These are phyloP conservation scores for Phylloscopus trochilus DNA, from an alignment of 2,113 vertebrate genomes.

Conservation along the genomic window DNA sequence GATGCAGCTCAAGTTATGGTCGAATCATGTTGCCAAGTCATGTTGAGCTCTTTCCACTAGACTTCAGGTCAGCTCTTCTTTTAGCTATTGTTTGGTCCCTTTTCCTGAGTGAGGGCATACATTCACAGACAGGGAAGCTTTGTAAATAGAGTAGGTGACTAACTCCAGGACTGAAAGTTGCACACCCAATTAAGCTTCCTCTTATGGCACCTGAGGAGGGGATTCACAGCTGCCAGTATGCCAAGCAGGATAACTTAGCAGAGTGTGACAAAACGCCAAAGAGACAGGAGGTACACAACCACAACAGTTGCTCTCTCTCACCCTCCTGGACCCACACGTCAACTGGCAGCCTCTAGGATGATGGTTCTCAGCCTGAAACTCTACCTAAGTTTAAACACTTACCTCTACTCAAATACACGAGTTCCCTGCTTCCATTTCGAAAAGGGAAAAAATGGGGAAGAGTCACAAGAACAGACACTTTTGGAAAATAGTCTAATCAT, in stretches of 20 bases:
- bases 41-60: neutral
- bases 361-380: neutral
- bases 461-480: neutral
- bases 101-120: neutral
- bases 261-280: neutral
- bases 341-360: neutral
- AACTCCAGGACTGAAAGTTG: neutral
- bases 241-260: neutral
- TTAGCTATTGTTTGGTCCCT: neutral
- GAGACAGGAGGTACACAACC: neutral
- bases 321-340: neutral
- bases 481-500: neutral
- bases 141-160: neutral
- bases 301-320: neutral
- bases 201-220: neutral
- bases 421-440: neutral
- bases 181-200: neutral
- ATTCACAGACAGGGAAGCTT: neutral
- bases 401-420: neutral
- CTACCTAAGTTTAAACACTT: neutral
- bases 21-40: neutral
- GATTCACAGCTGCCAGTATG: neutral
- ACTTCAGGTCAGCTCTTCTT: neutral
- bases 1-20: neutral
- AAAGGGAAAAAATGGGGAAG: rapidly evolving